Evolutionary conservation across 1,140 invertebrate genomes (phyloP), one percentile per base, ranked within the genome.

Genomic region (Cyclina sinensis): DNA sequence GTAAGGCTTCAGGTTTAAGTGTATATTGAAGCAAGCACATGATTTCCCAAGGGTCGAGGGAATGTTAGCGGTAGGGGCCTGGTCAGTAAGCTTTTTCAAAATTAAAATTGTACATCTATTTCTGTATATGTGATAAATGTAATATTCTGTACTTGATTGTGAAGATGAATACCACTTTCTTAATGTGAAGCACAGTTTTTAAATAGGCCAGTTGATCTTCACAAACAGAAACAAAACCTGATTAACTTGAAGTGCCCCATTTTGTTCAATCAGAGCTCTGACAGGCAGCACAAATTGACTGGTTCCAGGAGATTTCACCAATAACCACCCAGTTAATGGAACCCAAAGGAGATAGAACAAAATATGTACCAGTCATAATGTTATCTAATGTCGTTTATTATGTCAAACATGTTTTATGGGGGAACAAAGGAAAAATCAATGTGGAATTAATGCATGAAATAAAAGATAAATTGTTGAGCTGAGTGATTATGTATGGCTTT

Each of bases 311-410:
- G 57, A 30, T 65, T 65, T 65, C 62, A 65, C 12, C 62, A 32
- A 65, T 65, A 32, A 65, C n/a, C 30, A 35, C 30, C 62, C 62
- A 65, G 62, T 65, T 11, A 65, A 65, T 65, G 62, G 62, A 65
- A 65, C 62, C 62, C 62, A 30, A 65, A 65, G 62, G 62, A 65
- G 62, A 30, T 65, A 32, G 62, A 65, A 65, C 62, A 65, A 65
- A 65, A 65, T 65, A 65, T 65, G 62, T 65, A 65, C 62, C 62
- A 65, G 62, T 65, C 62, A 65, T 65, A 65, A 65, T 65, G 62
- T 65, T 32, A 65, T 65, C 62, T 21, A 57, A 57, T 57, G 51
- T 57, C n/a, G 51, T 57, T 57, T 57, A 57, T 57, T 57, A 57
- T 57, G 51, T 57, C 51, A 57, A n/a, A 57, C n/a, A 11, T 57